Percentiles rank a stretch among this genome's conserved stretches.
Conservation (phyloP, 2,888 invertebrate species). For the Yponomeuta evonymella region DNA sequence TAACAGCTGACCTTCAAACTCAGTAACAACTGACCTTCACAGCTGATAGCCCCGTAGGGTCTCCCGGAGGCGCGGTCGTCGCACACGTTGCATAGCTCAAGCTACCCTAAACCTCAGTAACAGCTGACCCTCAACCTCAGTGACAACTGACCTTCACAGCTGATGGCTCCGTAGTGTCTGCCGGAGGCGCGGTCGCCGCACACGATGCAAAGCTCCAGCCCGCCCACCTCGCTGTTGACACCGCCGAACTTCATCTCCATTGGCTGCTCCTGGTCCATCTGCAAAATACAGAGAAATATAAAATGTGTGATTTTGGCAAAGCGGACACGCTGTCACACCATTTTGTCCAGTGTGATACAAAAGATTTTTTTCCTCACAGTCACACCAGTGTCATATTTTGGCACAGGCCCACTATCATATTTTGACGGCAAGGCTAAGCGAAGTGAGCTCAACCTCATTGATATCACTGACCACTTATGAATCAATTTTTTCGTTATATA, state of each 20-base stretch:
- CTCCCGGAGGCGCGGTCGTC: constrained; percentile 97
- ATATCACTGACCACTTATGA: too few species aligned
- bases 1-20: too few species aligned
- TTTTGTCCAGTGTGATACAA: too few species aligned
- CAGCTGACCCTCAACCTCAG: too few species aligned
- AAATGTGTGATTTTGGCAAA: too few species aligned
- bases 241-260: constrained; percentile 61
- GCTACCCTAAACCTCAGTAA: constrained; percentile 53
- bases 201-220: constrained; percentile 93
- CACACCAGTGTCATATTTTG: too few species aligned
- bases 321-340: too few species aligned
- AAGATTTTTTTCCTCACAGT: too few species aligned
- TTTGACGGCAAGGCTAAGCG: too few species aligned
- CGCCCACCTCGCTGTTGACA: constrained; percentile 64
- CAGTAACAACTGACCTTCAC: constrained; percentile 76
- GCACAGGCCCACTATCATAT: too few species aligned
- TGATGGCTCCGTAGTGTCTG: constrained; percentile 94
- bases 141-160: constrained; percentile 80
- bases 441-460: too few species aligned
- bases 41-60: constrained; percentile 95
- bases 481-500: too few species aligned
- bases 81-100: constrained; percentile 94
- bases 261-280: constrained; percentile 14
- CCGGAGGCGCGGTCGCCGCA: constrained; percentile 98
- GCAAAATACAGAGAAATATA: neutral